A percentile compares a stretch with the other conserved stretches of the same genome.
phyloP scores from a whole-genome alignment of 2,113 vertebrate genomes.

The Urocynchramus pylzowi region DNA sequence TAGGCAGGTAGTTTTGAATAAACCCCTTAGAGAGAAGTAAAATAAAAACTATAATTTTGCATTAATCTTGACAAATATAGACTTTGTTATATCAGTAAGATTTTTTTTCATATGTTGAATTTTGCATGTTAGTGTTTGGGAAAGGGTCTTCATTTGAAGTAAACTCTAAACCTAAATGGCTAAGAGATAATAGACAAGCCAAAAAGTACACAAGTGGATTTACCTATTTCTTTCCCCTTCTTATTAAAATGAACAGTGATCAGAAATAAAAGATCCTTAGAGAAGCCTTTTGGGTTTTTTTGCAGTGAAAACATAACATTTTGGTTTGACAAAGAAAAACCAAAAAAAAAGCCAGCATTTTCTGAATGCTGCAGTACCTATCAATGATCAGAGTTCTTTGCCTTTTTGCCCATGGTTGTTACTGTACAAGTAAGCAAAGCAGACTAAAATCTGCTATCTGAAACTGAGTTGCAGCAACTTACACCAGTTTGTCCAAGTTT shows the following conservation, averaged over 20 bases:
- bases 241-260: background rate
- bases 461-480: background rate
- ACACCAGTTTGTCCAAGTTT: background rate
- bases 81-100: background rate
- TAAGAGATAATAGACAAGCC: background rate
- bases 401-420: background rate
- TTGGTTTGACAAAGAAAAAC: background rate
- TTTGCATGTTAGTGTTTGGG: background rate
- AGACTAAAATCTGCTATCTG: background rate
- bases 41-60: background rate
- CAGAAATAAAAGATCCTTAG: background rate
- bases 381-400: background rate
- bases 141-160: background rate
- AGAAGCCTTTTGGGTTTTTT: background rate
- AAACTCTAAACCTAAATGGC: background rate
- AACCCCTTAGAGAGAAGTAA: background rate
- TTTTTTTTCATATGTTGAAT: background rate
- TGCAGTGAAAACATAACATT: background rate
- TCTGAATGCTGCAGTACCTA: background rate
- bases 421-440: background rate
- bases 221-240: background rate
- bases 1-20: background rate
- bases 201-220: background rate
- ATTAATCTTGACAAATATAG: background rate
- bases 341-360: too few relatives aligned